phyloP scores from a whole-genome alignment of 2,113 vertebrate genomes.

The Picathartes gymnocephalus region DNA sequence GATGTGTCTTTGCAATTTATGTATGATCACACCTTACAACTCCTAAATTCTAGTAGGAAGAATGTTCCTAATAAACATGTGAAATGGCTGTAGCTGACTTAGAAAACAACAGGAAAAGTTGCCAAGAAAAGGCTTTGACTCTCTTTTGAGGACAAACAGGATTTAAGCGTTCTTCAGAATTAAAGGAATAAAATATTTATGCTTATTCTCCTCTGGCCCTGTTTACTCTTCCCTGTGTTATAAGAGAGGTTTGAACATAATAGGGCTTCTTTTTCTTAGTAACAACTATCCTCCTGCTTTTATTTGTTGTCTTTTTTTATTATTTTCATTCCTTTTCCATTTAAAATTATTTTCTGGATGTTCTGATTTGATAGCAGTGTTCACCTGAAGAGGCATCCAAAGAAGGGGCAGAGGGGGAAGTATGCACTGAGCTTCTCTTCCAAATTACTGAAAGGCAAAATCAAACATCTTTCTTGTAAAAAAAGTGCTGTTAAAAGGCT shows the following conservation, averaged over 20 bases:
- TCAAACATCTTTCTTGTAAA: neutral
- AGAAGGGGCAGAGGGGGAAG: neutral
- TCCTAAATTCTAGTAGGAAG: neutral
- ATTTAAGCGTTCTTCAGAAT: neutral
- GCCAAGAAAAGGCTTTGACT: neutral
- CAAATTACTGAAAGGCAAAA: neutral
- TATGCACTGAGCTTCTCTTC: neutral
- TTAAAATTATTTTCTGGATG: neutral
- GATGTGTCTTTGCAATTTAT: neutral
- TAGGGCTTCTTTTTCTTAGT: neutral
- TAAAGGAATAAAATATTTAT: neutral
- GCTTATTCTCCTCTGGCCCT: neutral
- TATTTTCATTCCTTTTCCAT: neutral
- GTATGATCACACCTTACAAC: neutral
- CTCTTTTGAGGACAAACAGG: neutral
- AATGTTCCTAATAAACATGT: neutral
- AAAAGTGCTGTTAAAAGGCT: neutral
- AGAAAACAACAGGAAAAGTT: constrained; percentile 20
- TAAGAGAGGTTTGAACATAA: neutral
- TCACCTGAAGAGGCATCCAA: neutral
- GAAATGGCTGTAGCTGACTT: neutral
- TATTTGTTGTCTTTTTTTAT: neutral
- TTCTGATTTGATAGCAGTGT: neutral
- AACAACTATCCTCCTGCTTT: neutral
- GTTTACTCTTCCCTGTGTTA: neutral